Evolutionary conservation across 2,888 invertebrate species (phyloP).

Genomic region (Parnassius mnemosyne): DNA sequence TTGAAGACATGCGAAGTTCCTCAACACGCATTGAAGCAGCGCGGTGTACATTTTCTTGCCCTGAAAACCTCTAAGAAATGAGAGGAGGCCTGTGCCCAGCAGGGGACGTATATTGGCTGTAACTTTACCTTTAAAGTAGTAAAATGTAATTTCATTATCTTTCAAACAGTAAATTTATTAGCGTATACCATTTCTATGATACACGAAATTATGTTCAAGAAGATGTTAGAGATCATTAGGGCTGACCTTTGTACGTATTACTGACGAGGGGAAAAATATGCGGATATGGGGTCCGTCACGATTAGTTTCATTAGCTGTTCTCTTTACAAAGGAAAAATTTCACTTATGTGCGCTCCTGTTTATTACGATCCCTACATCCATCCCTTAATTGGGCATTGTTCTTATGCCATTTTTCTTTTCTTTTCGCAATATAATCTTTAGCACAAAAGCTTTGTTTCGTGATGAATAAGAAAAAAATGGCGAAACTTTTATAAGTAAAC

Average conservation of each 20-base stretch:
- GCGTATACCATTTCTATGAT: neutral
- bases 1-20: no score
- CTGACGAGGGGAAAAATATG: conserved; percentile 7
- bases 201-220: conserved; percentile 1
- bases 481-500: no score
- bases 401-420: conserved; percentile 2
- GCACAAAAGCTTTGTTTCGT: neutral
- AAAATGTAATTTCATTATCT: no score
- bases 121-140: no score
- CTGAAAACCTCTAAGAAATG: no score
- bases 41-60: no score
- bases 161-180: no score
- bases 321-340: conserved; percentile 19
- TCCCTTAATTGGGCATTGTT: conserved; percentile 17
- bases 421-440: neutral
- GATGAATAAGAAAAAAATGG: no score
- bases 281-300: conserved; percentile 5
- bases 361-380: conserved; percentile 3
- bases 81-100: no score
- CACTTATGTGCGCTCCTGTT: conserved; percentile 5
- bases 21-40: no score
- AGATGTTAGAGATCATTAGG: conserved; percentile 14
- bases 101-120: no score
- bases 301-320: conserved; percentile 20
- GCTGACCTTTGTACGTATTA: conserved; percentile 15